Conservation (phyloP, 1,140 invertebrate species). For the Drosophila pandora region DNA sequence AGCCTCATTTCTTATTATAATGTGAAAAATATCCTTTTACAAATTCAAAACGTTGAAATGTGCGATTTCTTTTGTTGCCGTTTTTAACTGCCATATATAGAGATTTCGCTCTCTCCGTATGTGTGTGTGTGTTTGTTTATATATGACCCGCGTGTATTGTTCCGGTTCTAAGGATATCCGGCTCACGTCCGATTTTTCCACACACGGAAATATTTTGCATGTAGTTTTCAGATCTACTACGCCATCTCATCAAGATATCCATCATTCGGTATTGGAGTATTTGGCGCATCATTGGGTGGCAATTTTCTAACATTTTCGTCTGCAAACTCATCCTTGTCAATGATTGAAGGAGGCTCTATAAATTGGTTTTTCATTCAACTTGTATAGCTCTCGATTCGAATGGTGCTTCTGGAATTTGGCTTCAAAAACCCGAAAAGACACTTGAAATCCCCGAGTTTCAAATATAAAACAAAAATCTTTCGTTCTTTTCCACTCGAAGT, state of each 20-base stretch:
- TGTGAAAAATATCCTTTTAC: constrained; percentile 81
- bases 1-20: constrained; percentile 82
- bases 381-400: constrained; percentile 2
- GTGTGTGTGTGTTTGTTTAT: constrained; percentile 24
- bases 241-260: constrained; percentile 42
- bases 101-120: constrained; percentile 9
- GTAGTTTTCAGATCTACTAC: constrained; percentile 21
- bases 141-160: constrained; percentile 62
- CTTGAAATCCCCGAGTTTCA: not conserved
- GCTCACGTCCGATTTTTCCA: constrained; percentile 51
- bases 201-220: constrained; percentile 47
- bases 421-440: not conserved
- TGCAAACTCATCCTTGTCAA: constrained; percentile 36
- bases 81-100: constrained; percentile 53
- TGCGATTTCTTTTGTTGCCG: constrained; percentile 76
- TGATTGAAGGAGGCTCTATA: constrained; percentile 8
- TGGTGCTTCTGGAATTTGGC: not conserved
- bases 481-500: not conserved
- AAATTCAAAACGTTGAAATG: constrained; percentile 78
- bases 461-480: not conserved
- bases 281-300: constrained; percentile 59
- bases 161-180: constrained; percentile 20
- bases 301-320: constrained; percentile 54
- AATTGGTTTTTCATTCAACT: constrained; percentile 23
- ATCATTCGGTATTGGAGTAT: constrained; percentile 70